Conservation (phyloP, 1,140 invertebrate species). For the Drosophila mojavensis region DNA sequence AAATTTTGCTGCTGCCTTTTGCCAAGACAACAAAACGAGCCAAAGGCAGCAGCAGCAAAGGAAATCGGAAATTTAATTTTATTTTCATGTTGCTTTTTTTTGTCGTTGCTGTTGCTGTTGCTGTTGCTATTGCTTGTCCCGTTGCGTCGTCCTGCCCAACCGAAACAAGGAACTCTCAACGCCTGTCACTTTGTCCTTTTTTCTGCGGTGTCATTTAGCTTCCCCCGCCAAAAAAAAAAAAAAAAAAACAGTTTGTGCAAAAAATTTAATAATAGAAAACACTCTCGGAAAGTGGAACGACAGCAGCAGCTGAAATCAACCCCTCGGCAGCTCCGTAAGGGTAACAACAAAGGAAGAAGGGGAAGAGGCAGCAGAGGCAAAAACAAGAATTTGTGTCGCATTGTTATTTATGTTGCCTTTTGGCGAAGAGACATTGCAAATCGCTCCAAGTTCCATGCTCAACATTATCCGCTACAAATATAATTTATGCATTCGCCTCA, state of each 20-base stretch:
- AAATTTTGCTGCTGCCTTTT: conserved; percentile 55
- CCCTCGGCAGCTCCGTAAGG: conserved; percentile 43
- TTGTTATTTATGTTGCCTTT: conserved; percentile 27
- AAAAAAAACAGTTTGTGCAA: conserved; percentile 53
- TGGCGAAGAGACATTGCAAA: conserved; percentile 24
- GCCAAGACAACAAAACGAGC: conserved; percentile 26
- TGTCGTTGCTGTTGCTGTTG: too few species aligned
- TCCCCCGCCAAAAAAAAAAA: too few species aligned
- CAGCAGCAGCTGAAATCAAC: conserved; percentile 53
- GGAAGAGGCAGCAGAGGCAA: background rate
- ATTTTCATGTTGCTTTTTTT: conserved; percentile 78
- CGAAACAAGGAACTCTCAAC: conserved; percentile 29
- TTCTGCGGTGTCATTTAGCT: conserved; percentile 79
- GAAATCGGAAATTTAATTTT: conserved; percentile 81
- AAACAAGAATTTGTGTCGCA: conserved; percentile 23
- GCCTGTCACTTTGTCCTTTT: conserved; percentile 66
- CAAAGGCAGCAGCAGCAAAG: conserved; percentile 7
- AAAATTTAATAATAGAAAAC: conserved; percentile 75
- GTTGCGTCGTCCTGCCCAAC: conserved; percentile 13
- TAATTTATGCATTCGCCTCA: conserved; percentile 51
- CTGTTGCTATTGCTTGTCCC: conserved; percentile 29
- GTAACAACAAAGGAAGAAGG: conserved; percentile 18
- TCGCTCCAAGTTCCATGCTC: conserved; percentile 16
- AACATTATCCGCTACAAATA: conserved; percentile 18
- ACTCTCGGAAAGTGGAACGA: conserved; percentile 50